A percentile compares a stretch with the other conserved stretches of the same genome.
Conservation (phyloP, 2,888 invertebrate species). For the Candidula unifasciata region DNA sequence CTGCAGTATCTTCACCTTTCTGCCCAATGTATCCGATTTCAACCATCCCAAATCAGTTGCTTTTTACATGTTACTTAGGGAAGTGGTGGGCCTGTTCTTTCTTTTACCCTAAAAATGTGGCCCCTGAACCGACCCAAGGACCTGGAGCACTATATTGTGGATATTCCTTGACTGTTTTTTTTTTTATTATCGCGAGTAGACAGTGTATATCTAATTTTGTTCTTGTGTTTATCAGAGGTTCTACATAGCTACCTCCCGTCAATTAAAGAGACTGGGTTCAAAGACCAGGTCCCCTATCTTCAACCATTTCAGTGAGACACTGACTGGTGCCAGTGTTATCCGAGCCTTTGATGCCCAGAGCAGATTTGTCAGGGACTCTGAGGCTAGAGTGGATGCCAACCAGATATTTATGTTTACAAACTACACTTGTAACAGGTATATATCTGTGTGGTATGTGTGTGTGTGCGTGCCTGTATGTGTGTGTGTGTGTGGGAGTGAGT, state of each 20-base stretch:
- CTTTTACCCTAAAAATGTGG: too few relatives aligned
- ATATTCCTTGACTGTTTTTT: too few relatives aligned
- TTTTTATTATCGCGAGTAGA: not conserved
- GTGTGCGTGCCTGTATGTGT: too few relatives aligned
- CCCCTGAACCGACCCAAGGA: too few relatives aligned
- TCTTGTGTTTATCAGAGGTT: conserved; percentile 68
- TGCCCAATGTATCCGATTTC: too few relatives aligned
- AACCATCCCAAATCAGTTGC: too few relatives aligned
- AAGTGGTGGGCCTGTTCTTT: too few relatives aligned
- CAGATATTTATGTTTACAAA: conserved; percentile 83
- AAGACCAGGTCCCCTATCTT: conserved; percentile 76
- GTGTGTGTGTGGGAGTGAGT: too few relatives aligned
- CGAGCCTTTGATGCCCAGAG: conserved; percentile 71
- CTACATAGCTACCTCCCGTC: conserved; percentile 79
- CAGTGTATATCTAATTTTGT: not conserved
- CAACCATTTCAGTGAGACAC: conserved; percentile 76
- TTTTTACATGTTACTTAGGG: too few relatives aligned
- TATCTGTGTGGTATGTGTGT: not conserved
- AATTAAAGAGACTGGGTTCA: conserved; percentile 76
- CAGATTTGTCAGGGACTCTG: conserved; percentile 67
- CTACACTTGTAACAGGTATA: conserved; percentile 74
- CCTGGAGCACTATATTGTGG: too few relatives aligned
- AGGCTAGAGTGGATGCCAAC: conserved; percentile 72
- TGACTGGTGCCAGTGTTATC: conserved; percentile 79
- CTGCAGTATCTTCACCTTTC: too few relatives aligned